phyloP scores from a whole-genome alignment of 2,113 vertebrate species.

The Capreolus pygargus region DNA sequence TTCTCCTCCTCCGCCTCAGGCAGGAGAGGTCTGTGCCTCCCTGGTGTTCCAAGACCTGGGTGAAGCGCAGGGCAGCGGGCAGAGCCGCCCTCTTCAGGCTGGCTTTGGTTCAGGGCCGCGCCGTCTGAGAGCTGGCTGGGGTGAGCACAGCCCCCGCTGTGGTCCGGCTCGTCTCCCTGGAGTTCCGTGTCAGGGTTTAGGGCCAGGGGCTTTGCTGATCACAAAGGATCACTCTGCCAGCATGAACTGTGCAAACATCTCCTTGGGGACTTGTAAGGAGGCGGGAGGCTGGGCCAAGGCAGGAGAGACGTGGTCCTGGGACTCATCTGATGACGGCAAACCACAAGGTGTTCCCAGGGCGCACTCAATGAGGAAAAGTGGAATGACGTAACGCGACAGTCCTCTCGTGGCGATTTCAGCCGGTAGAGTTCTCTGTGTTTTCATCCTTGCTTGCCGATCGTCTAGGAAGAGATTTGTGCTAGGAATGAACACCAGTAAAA shows the following conservation, averaged over 20 bases:
- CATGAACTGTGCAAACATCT: neutral
- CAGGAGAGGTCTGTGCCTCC: neutral
- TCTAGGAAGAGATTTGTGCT: neutral
- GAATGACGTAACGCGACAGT: neutral
- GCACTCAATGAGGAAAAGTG: neutral
- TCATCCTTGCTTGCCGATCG: fast-evolving
- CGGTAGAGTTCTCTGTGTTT: neutral
- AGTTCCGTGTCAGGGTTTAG: neutral
- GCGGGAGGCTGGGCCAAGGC: neutral
- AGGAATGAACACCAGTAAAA: neutral
- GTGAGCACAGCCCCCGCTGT: neutral
- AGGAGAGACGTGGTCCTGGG: neutral
- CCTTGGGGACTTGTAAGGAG: neutral
- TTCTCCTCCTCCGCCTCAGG: neutral
- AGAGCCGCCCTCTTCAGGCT: neutral
- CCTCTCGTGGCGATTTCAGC: neutral
- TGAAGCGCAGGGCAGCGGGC: neutral
- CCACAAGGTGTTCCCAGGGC: neutral
- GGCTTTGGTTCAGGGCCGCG: neutral
- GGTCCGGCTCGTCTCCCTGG: neutral
- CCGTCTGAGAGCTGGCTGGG: neutral
- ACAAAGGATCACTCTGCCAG: neutral
- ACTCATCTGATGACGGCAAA: neutral
- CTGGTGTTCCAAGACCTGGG: neutral
- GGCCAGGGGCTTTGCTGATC: neutral